Evolutionary conservation across 2,113 vertebrate species (phyloP).

Genomic region (Neopipo cinnamomea): DNA sequence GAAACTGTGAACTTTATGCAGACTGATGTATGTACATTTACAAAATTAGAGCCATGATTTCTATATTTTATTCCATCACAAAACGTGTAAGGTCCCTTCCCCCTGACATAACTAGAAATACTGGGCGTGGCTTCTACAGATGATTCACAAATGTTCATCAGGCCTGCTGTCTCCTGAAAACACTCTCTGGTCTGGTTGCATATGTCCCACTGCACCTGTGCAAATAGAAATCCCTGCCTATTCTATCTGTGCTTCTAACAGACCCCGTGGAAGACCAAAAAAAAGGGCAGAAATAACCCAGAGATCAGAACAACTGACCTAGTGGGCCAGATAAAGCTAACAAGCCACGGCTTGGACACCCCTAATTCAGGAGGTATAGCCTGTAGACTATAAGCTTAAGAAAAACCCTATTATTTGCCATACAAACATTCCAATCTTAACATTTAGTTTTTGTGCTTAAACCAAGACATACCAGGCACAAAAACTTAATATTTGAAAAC

Average conservation of each 20-base stretch:
- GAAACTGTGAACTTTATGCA: neutral
- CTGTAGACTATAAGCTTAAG: neutral
- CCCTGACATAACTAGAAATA: neutral
- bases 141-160: rapidly evolving
- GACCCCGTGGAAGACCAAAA: neutral
- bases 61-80: neutral
- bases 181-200: neutral
- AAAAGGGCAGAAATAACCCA: neutral
- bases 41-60: neutral
- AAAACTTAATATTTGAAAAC: neutral
- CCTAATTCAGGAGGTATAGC: neutral
- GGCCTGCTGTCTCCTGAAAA: neutral
- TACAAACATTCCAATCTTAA: neutral
- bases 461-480: neutral
- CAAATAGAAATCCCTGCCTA: neutral
- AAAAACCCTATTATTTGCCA: neutral
- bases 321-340: neutral
- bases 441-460: neutral
- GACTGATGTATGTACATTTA: neutral
- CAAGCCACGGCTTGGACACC: neutral
- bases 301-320: neutral
- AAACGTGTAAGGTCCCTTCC: rapidly evolving
- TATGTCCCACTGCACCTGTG: neutral
- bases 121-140: neutral
- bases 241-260: neutral